Percentiles rank a stretch among this genome's conserved stretches.
phyloP scores from a whole-genome alignment of 2,113 vertebrate genomes.

The Colius striatus region DNA sequence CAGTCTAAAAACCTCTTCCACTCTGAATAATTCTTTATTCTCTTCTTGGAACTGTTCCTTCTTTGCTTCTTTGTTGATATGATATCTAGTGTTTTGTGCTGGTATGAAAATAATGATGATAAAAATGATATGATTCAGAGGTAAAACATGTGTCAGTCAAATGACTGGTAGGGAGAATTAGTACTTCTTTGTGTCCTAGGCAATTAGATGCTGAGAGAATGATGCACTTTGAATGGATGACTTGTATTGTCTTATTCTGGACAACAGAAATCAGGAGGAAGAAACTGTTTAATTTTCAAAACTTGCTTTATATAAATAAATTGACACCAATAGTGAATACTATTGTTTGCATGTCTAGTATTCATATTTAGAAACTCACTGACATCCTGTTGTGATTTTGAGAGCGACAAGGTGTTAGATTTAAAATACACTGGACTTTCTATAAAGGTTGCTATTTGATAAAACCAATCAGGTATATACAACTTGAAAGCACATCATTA shows the following conservation, averaged over 20 bases:
- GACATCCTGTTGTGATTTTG: not conserved
- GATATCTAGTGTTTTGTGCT: not conserved
- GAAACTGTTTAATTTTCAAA: not conserved
- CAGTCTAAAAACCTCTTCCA: not conserved
- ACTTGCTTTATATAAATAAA: not conserved
- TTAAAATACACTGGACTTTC: not conserved
- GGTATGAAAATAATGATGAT: not conserved
- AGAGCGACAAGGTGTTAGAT: not conserved
- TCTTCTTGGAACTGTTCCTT: not conserved
- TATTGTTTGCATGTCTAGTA: not conserved
- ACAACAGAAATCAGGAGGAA: not conserved
- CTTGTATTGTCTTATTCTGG: not conserved
- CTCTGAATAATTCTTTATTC: slow-evolving; percentile 42
- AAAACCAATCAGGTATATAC: not conserved
- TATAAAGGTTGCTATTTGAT: not conserved
- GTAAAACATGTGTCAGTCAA: not conserved
- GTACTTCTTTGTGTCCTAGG: not conserved
- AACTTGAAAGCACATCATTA: not conserved
- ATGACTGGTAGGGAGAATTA: not conserved
- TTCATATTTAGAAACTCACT: not conserved
- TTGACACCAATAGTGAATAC: not conserved
- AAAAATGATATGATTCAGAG: not conserved
- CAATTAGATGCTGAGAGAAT: not conserved
- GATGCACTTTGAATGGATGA: not conserved
- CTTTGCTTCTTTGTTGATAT: not conserved